Conservation (phyloP, 2,113 vertebrate genomes). For the Callipepla squamata region DNA sequence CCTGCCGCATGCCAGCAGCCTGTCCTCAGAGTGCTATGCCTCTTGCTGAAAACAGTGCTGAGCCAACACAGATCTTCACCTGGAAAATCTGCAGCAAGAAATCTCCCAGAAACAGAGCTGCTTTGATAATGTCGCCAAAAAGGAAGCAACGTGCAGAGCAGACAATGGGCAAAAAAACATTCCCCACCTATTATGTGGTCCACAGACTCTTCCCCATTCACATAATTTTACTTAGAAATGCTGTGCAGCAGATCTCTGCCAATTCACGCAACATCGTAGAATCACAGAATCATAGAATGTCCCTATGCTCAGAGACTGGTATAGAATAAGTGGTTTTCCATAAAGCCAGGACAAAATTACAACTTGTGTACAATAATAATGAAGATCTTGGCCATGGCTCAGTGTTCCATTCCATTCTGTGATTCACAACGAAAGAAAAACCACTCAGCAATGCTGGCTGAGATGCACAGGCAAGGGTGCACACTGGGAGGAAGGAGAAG, state of each 20-base stretch:
- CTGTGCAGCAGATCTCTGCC: background rate
- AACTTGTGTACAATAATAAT: background rate
- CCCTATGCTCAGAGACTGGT: background rate
- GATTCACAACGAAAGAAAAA: background rate
- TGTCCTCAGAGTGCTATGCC: too few relatives aligned
- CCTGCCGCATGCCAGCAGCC: too few relatives aligned
- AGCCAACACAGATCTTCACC: too few relatives aligned
- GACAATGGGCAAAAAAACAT: too few relatives aligned
- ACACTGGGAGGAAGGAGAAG: background rate
- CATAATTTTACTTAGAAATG: constrained; percentile 1
- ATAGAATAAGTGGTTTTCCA: background rate
- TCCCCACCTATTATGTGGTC: too few relatives aligned
- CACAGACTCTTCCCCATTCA: too few relatives aligned
- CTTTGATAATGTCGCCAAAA: too few relatives aligned
- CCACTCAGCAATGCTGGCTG: background rate
- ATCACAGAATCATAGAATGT: background rate
- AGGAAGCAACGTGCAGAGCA: too few relatives aligned
- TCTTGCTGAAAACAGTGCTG: too few relatives aligned
- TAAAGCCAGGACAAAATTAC: background rate
- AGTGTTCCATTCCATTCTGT: background rate
- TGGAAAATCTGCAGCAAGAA: too few relatives aligned
- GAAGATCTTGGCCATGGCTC: background rate
- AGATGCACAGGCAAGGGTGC: background rate
- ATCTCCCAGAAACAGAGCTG: too few relatives aligned
- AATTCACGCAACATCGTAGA: background rate